phyloP scores from a whole-genome alignment of 2,113 vertebrate genomes.

The Haemorhous mexicanus region DNA sequence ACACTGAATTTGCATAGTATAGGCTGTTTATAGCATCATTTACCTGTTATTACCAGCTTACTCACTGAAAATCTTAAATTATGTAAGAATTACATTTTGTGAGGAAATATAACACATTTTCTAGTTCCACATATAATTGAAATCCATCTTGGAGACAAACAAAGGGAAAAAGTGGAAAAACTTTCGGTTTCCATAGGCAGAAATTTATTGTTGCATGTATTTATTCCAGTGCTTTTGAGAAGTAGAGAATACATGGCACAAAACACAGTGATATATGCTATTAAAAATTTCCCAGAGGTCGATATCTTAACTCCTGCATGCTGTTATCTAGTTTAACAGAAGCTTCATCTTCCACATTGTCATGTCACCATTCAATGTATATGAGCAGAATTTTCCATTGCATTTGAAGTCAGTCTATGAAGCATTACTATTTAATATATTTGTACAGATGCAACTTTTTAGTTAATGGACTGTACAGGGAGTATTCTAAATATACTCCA shows the following conservation, averaged over 20 bases:
- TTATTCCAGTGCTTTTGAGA: background rate
- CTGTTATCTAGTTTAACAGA: background rate
- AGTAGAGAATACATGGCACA: background rate
- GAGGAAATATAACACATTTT: background rate
- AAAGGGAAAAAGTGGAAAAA: background rate
- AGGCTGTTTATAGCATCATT: background rate
- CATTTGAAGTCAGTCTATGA: background rate
- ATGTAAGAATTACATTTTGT: background rate
- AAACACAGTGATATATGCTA: background rate
- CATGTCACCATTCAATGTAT: background rate
- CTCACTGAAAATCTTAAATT: background rate
- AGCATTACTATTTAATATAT: background rate
- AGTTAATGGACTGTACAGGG: background rate
- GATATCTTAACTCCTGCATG: background rate
- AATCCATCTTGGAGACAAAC: background rate
- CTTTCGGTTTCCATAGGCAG: background rate
- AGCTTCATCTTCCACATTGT: background rate
- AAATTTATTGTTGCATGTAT: background rate
- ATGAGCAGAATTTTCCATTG: background rate
- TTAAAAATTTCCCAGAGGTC: background rate
- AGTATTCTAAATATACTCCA: background rate
- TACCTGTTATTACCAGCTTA: background rate
- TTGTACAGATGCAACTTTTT: background rate
- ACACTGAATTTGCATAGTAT: background rate
- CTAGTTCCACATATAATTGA: background rate